Evolutionary conservation across 2,888 invertebrate genomes (phyloP).

Genomic region (Cataglyphis livida): DNA sequence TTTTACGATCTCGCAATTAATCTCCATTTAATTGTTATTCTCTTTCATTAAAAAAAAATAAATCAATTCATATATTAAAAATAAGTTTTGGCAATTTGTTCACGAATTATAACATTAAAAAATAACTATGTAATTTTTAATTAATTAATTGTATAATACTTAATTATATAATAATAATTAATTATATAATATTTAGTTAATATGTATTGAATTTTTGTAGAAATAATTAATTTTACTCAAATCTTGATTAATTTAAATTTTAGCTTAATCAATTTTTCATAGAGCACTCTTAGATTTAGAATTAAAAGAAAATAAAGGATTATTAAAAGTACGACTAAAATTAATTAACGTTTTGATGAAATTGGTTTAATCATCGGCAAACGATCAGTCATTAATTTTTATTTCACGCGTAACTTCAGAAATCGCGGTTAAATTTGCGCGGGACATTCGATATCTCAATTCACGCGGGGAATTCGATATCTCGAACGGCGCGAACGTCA

Average conservation of each 20-base stretch:
- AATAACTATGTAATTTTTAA: background rate
- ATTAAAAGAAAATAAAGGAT: background rate
- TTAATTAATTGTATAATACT: background rate
- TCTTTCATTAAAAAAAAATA: background rate
- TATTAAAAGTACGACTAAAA: background rate
- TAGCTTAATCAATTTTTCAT: background rate
- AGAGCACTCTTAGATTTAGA: background rate
- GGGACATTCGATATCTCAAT: background rate
- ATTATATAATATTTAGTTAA: background rate
- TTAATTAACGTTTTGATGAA: background rate
- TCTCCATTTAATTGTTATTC: background rate
- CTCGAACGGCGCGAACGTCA: conserved; percentile 47
- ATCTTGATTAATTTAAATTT: background rate
- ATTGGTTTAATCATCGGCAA: background rate
- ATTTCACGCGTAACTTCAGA: conserved; percentile 1
- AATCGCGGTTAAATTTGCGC: background rate
- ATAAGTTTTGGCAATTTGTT: background rate
- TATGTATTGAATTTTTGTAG: background rate
- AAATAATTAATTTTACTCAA: background rate
- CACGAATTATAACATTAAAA: background rate
- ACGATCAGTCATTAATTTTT: background rate
- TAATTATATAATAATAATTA: background rate
- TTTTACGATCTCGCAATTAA: background rate
- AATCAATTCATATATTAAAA: background rate
- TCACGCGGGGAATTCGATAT: background rate